Base-by-base conservation (phyloP, 2,113 vertebrate genomes). In the Megaptera novaeangliae region DNA sequence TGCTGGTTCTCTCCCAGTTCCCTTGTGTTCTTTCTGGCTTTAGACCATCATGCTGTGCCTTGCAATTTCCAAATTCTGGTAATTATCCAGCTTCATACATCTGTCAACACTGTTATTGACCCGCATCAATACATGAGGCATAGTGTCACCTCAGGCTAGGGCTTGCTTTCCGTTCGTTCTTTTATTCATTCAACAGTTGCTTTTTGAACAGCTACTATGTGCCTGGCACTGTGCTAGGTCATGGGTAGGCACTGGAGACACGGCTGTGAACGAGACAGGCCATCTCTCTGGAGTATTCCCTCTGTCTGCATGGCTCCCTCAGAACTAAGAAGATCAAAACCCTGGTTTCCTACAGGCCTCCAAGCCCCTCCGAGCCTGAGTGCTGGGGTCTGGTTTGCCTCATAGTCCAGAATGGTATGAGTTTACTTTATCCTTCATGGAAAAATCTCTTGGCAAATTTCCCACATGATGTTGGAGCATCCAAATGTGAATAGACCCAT, bases 171-270 rank as follows among this genome's bases (percentile, higher is more conserved):
- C 66, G 2, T 6, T 39, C 29, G n/a, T 29, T 23, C 13, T 55
- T 94, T 69, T 64, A 55, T 34, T 72, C 36, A 44, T 18, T 52
- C 74, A 31, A 12, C 46, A 12, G 5, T 6, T 0, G n/a, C 46
- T 78, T 31, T 6, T 13, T n/a, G 49, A 88, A 66, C 18, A 84
- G 46, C 23, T 23, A 11, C 78, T 34, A 3, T 2, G 2, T 27
- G 63, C 18, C 52, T 44, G 72, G 74, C 52, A 31, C 49, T 5
- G n/a, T 6, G 68, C 81, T 59, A 1, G 4, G 39, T 21, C 49
- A 0, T 4, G 14, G 41, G 71, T 3, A n/a, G 6, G 29, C 59
- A 31, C 34, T 4, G 6, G 61, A 46, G 34, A 13, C 1, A 4
- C 11, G 12, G 34, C 55, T 78, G 31, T 41, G 46, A 75, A 55